Conservation (phyloP, 1,140 invertebrate species). For the Dinoponera quadriceps region DNA sequence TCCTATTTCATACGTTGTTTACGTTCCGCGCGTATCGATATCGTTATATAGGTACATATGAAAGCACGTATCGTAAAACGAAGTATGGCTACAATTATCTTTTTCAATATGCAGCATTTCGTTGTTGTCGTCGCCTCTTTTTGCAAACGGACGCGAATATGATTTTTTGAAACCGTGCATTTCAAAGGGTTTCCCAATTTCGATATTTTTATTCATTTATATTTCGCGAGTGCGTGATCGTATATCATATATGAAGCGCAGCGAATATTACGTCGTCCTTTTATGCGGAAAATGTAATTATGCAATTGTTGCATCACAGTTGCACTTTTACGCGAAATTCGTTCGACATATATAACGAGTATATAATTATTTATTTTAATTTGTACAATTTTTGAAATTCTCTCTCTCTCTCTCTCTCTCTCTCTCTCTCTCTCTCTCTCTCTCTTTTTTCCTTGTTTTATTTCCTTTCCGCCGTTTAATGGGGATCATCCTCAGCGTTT, state of each 20-base stretch:
- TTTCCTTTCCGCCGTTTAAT: background rate
- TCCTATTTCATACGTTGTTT: conserved; percentile 50
- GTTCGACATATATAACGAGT: background rate
- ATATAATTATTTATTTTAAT: conserved; percentile 9
- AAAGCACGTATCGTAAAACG: conserved; percentile 4
- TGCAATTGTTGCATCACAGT: background rate
- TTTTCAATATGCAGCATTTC: background rate
- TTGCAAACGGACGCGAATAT: background rate
- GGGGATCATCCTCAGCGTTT: background rate
- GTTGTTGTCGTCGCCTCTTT: background rate
- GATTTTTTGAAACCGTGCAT: background rate
- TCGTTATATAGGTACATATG: background rate
- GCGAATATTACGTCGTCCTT: background rate
- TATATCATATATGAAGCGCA: background rate
- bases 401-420: background rate
- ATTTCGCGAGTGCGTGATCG: background rate
- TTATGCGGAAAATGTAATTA: background rate
- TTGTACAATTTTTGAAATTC: background rate
- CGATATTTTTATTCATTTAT: background rate
- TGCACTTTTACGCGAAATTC: background rate
- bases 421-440: no score
- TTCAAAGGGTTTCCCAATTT: background rate
- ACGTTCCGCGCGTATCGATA: conserved; percentile 19
- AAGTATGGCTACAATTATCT: conserved; percentile 19
- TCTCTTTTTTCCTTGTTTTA: background rate